These are phyloP conservation scores for Rhinichthys osculus DNA, from an alignment of 2,797 vertebrate species.

Conservation along the genomic window DNA sequence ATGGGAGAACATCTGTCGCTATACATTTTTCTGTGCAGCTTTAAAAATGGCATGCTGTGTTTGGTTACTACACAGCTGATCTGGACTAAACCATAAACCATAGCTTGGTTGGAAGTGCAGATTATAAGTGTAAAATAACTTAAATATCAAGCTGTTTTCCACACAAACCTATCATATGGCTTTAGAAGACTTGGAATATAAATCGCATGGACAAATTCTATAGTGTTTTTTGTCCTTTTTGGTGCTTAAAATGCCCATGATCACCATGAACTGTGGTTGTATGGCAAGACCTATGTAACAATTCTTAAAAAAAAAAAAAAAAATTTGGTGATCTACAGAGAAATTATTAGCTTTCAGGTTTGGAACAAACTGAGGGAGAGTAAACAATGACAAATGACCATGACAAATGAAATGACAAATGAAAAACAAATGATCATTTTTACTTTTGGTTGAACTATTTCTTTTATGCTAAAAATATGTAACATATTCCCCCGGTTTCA, in stretches of 20 bases:
- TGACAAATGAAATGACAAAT: too few species aligned
- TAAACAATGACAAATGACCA: conserved; percentile 6
- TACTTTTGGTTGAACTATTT: neutral
- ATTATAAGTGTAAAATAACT: neutral
- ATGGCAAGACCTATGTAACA: neutral
- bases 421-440: too few species aligned
- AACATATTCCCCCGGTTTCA: neutral
- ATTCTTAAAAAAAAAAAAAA: too few species aligned
- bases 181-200: neutral
- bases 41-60: neutral
- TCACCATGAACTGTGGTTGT: neutral
- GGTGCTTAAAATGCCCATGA: too few species aligned
- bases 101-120: neutral
- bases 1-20: neutral
- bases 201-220: neutral
- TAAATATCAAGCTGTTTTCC: neutral
- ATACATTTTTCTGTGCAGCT: neutral
- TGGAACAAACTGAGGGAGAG: neutral
- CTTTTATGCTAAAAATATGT: too few species aligned
- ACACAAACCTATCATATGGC: neutral
- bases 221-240: neutral
- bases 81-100: neutral
- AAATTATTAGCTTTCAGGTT: neutral
- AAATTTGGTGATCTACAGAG: neutral
- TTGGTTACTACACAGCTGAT: neutral